Evolutionary conservation across 2,797 vertebrate genomes (phyloP), one percentile per base, ranked within the genome.

Genomic region (Pempheris klunzingeri): DNA sequence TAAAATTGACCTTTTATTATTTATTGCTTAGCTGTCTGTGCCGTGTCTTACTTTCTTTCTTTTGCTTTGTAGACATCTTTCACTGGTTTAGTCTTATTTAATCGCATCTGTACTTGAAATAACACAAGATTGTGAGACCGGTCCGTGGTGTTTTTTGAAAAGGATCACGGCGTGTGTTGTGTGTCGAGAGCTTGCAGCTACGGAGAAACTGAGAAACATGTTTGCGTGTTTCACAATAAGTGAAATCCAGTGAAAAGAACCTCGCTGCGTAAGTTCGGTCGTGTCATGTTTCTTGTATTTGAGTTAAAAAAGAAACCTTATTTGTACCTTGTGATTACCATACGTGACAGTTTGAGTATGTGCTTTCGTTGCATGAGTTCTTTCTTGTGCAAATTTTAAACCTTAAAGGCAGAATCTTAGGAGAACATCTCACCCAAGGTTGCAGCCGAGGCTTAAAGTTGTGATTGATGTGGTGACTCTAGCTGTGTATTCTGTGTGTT

Each of bases 21-120:
- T 92, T 91, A 90, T 93, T 85, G 77, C 84, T 79, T 80, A 71
- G 77, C 68, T 82, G 55, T 86, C 73, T 82, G 77, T 89, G 61
- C 78, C 58, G 77, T 84, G 71, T 85, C 64, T 78, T 71, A 4
- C 65, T 77, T 81, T 53, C 28, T 68, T 86, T 66, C 50, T 71
- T 68, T 88, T 80, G 53, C 82, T 89, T 88, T 86, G 74, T 85
- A 83, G 68, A 60, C 71, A 58, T 77, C 71, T 54, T 34, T 83
- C 66, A 76, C 82, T 83, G 74, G 50, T 88, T 83, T 58, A 81
- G 78, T 91, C 83, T 83, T 75, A 68, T 79, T 83, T 78, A 74
- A 81, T 85, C 58, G 76, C 66, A 69, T 73, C 32, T 88, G 71
- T 86, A 71, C 82, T 90, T 84, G 80, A 80, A 81, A 71, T 75